phyloP scores from a whole-genome alignment of 2,113 vertebrate genomes.

The Willisornis vidua region DNA sequence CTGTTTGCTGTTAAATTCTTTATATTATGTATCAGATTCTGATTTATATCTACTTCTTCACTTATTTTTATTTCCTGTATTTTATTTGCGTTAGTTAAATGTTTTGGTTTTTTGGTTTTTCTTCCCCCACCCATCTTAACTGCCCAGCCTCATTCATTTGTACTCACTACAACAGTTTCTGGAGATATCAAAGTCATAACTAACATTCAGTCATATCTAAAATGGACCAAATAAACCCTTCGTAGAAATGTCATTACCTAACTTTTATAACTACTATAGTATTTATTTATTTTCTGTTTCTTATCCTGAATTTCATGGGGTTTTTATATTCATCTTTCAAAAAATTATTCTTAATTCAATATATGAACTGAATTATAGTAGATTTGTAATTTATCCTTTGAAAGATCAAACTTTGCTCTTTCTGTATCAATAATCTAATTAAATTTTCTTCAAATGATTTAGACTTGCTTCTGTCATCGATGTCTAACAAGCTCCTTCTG shows the following conservation, averaged over 20 bases:
- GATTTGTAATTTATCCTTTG: background rate
- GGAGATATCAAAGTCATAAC: background rate
- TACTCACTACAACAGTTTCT: background rate
- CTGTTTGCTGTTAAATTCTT: background rate
- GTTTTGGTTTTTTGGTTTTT: background rate
- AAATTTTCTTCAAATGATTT: background rate
- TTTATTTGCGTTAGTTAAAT: background rate
- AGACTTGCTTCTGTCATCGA: background rate
- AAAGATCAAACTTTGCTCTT: background rate
- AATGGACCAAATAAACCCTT: background rate
- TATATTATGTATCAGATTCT: background rate
- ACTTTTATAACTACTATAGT: background rate
- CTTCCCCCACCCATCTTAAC: no score
- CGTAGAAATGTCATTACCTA: background rate
- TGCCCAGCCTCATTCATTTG: background rate
- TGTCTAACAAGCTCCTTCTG: background rate
- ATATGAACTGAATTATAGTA: background rate
- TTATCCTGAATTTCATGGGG: background rate
- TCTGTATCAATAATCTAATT: background rate
- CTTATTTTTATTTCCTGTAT: background rate
- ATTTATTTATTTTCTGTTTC: background rate
- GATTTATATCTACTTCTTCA: background rate
- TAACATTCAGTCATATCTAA: background rate
- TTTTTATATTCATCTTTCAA: background rate
- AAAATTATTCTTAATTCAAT: background rate